These are phyloP conservation scores for Heliconius ethilla DNA, from an alignment of 2,888 invertebrate species.

Conservation along the genomic window DNA sequence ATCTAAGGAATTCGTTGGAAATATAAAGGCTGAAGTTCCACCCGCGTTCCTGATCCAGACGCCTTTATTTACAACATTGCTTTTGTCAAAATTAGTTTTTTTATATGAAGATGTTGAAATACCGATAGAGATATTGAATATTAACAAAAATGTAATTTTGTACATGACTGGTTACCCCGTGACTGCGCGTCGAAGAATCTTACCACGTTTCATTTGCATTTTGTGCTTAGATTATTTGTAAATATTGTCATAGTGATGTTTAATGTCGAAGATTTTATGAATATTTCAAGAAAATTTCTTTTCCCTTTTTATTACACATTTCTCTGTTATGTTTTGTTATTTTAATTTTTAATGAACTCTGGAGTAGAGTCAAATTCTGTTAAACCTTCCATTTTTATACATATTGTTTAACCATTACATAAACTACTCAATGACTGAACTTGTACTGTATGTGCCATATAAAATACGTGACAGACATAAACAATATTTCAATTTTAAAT, in stretches of 20 bases:
- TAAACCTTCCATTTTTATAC: too few relatives aligned
- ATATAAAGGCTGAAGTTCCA: constrained; percentile 61
- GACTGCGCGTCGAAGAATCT: constrained; percentile 48
- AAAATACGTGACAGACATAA: too few relatives aligned
- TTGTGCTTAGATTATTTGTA: constrained; percentile 57
- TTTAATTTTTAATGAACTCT: too few relatives aligned
- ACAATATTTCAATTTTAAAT: too few relatives aligned
- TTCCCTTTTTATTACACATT: neutral
- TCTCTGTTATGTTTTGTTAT: too few relatives aligned
- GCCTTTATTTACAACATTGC: constrained; percentile 67
- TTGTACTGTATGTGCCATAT: too few relatives aligned
- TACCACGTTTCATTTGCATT: constrained; percentile 53
- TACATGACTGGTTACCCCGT: constrained; percentile 57
- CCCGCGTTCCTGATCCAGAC: constrained; percentile 57
- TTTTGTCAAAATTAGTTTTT: constrained; percentile 60
- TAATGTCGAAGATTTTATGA: constrained; percentile 23
- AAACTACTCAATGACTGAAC: too few relatives aligned
- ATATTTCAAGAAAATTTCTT: neutral
- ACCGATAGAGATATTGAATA: constrained; percentile 49
- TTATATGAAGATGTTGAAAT: constrained; percentile 46
- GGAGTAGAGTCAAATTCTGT: too few relatives aligned
- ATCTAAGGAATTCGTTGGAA: constrained; percentile 61
- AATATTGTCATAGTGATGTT: constrained; percentile 47
- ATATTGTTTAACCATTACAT: too few relatives aligned
- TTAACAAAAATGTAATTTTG: constrained; percentile 50